Evolutionary conservation across 2,888 invertebrate species (phyloP), one percentile per base, ranked within the genome.

Genomic region (Congeria kusceri): DNA sequence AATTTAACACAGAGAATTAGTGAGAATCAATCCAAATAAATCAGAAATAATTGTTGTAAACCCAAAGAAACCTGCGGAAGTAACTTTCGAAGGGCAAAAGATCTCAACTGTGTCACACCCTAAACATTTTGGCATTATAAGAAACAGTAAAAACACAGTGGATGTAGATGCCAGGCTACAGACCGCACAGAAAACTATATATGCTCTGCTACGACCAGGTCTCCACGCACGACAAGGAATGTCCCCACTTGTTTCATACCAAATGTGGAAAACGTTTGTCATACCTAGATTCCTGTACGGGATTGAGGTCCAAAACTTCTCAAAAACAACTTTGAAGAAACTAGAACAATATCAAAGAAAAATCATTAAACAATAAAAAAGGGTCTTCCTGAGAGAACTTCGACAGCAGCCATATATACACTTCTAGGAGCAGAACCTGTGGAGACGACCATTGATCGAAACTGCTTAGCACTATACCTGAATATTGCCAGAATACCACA

Each of bases 121-220:
- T 32, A 32, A 32, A 32, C 53, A 53, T 23, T 13, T 53, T 20
- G 53, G 53, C 13, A 53, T 53, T 20, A 7, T 7, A 7, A n/a
- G 49, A 27, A 23, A 32, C 25, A 3, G 25, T 3, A 25, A 28
- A 5, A 65, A 65, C 18, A 65, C 29, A 65, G 49, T 65, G 3
- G 29, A 65, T 18, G 27, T 65, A 27, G 49, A 65, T 7, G 49
- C 46, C 3, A 46, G 53, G 20, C 15, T 49, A 5, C n/a, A 29
- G 18, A 23, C n/a, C 25, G 47, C 49, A 18, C 39, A 49, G 27
- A 2, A 23, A 1, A 65, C 53, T 27, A 49, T 65, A 13, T 65
- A 49, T 49, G 47, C 65, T 4, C 65, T 49, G 7, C 0, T 65
- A 27, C 47, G 65, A 25, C 49, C 65, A 9, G 65, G 65, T 44